Evolutionary conservation across 1,140 invertebrate genomes (phyloP), one percentile per base, ranked within the genome.

Genomic region (Scaptodrosophila lebanonensis): DNA sequence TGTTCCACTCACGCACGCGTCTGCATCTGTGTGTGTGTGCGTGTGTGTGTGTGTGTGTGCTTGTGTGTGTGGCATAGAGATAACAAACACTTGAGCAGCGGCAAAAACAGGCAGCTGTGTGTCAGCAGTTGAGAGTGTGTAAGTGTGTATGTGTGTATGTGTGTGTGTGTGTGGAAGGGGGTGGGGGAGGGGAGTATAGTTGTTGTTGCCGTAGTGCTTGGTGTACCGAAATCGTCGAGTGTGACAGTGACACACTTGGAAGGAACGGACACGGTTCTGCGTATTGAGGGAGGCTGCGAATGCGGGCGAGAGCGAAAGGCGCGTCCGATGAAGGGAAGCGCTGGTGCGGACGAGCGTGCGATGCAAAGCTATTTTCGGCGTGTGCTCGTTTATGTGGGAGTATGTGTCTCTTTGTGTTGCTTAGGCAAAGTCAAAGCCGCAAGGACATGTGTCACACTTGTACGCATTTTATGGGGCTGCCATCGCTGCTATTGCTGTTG

Each of bases 171-270:
- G 42, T 44, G 42, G 16, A n/a, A n/a, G 1, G 25, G 20, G 2
- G 3, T 15, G 15, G 27, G 6, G 27, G 42, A 29, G 42, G 16
- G 45, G 50, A 12, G 50, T 35, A 47, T 54, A 22, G 27, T 50
- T 38, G 35, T 49, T 48, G 59, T 51, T 38, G 20, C 59, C 51
- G 54, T 53, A 68, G 53, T 65, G 75, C 56, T 44, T 25, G 22
- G 56, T 61, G 56, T 58, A 59, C 49, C 63, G 67, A 73, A 77
- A 79, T 77, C 75, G 73, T 79, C 64, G 76, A 79, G 73, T 82
- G 73, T 79, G 75, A 79, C 73, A 77, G 73, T 79, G 73, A 77
- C 73, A 77, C 73, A 82, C 68, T 79, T 79, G 64, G 45, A 54
- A 60, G 15, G 27, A 33, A 32, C 22, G 48, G 45, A 53, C 25